Conservation (phyloP, 2,113 vertebrate genomes). For the Eolophus roseicapilla region DNA sequence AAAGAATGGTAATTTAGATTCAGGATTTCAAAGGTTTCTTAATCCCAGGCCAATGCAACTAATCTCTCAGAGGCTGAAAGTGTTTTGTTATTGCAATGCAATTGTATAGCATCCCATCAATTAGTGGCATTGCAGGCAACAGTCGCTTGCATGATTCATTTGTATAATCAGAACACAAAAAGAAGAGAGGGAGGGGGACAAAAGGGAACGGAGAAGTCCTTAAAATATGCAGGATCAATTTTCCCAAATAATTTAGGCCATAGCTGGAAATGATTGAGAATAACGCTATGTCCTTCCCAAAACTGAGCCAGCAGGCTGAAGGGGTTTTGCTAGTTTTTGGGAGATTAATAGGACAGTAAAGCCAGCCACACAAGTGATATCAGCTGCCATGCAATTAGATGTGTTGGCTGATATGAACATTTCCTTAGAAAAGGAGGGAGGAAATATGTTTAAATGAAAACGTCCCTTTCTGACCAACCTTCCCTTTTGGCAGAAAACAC, state of each 20-base stretch:
- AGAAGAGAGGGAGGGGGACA: background rate
- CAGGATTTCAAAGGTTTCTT: conserved; percentile 81
- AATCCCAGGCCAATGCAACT: conserved; percentile 76
- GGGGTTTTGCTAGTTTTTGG: background rate
- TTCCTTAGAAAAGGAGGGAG: background rate
- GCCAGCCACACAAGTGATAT: background rate
- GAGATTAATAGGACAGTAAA: background rate
- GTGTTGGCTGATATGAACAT: background rate
- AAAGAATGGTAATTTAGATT: conserved; percentile 81
- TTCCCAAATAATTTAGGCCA: conserved; percentile 39
- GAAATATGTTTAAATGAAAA: background rate
- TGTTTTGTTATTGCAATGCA: conserved; percentile 73
- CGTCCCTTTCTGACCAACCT: background rate
- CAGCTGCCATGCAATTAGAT: background rate
- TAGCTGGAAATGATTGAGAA: conserved; percentile 23
- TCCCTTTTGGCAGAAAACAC: background rate
- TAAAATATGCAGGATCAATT: conserved; percentile 22
- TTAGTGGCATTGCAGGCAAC: conserved; percentile 71
- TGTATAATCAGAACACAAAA: conserved; percentile 56
- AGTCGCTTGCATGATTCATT: conserved; percentile 60
- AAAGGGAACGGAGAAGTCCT: background rate
- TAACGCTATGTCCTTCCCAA: conserved; percentile 16
- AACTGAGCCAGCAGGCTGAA: background rate
- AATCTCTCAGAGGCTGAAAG: conserved; percentile 74
- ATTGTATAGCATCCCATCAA: conserved; percentile 76